Evolutionary conservation across 2,888 invertebrate genomes (phyloP).

Genomic region (Patella ulyssiponensis): DNA sequence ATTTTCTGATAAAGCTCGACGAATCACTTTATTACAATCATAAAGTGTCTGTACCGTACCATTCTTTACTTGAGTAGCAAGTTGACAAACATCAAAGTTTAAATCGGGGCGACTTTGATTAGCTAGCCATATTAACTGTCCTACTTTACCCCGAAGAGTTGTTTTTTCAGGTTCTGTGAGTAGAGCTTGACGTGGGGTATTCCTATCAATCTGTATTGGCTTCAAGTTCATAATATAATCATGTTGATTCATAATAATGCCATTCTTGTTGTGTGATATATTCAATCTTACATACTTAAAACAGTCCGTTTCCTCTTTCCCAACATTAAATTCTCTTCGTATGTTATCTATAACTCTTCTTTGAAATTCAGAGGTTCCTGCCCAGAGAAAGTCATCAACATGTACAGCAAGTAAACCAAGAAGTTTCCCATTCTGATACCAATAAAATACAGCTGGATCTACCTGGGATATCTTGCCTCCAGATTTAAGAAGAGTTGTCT

Average conservation of each 20-base stretch:
- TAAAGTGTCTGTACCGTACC: neutral
- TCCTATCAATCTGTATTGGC: neutral
- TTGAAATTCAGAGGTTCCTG: constrained; percentile 19
- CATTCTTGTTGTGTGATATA: neutral
- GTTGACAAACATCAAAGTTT: neutral
- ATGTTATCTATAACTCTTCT: constrained; percentile 17
- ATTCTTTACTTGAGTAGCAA: neutral
- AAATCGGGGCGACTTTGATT: neutral
- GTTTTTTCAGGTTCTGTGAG: constrained; percentile 8
- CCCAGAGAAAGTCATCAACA: constrained; percentile 26
- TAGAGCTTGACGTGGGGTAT: neutral
- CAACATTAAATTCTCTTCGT: constrained; percentile 16
- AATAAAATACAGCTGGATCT: constrained; percentile 26
- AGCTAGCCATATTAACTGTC: constrained; percentile 12
- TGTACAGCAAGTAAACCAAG: constrained; percentile 22
- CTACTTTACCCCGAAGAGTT: neutral
- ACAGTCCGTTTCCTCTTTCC: constrained; percentile 15
- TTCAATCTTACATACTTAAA: constrained; percentile 22
- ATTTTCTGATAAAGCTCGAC: neutral
- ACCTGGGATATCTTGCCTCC: constrained; percentile 5
- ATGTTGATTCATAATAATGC: neutral
- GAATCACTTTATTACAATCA: neutral
- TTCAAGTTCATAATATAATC: neutral
- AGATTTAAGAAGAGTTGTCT: neutral
- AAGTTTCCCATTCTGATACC: neutral